Percentiles rank a stretch among this genome's conserved stretches.
phyloP scores from a whole-genome alignment of 2,888 invertebrate genomes.

The Drosophila borealis region DNA sequence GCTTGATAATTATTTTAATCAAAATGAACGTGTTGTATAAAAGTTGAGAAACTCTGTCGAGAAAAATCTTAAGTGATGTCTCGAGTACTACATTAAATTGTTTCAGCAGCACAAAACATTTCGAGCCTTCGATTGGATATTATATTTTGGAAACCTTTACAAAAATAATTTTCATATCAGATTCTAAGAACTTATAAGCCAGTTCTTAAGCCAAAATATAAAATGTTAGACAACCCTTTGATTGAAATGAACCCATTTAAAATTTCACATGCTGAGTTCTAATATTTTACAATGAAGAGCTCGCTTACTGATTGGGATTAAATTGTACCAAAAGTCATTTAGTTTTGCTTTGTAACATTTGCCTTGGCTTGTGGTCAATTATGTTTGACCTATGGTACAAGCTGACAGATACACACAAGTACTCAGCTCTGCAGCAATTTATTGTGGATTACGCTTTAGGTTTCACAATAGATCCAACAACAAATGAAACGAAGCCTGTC shows the following conservation, averaged over 20 bases:
- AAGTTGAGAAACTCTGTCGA: no score
- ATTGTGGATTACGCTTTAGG: constrained; percentile 25
- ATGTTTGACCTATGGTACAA: constrained; percentile 28
- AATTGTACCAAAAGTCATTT: not conserved
- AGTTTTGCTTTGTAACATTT: constrained; percentile 1
- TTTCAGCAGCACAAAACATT: no score
- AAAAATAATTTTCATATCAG: no score
- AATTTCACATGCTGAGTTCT: not conserved
- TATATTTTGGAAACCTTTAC: no score
- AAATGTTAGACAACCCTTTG: no score
- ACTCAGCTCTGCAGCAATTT: constrained; percentile 21
- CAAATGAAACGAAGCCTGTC: not conserved
- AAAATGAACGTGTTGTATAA: not conserved
- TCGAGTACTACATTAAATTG: no score
- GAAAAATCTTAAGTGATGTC: no score
- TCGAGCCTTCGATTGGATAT: no score
- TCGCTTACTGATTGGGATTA: not conserved
- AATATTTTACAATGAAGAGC: not conserved
- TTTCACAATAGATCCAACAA: constrained; percentile 23
- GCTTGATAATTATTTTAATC: not conserved
- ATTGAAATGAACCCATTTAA: not conserved
- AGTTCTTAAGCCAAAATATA: no score
- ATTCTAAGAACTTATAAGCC: no score
- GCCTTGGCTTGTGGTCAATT: constrained; percentile 46
- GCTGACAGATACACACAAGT: not conserved